Evolutionary conservation across 2,797 vertebrate genomes (phyloP).

Genomic region (Pseudomugil gertrudae): DNA sequence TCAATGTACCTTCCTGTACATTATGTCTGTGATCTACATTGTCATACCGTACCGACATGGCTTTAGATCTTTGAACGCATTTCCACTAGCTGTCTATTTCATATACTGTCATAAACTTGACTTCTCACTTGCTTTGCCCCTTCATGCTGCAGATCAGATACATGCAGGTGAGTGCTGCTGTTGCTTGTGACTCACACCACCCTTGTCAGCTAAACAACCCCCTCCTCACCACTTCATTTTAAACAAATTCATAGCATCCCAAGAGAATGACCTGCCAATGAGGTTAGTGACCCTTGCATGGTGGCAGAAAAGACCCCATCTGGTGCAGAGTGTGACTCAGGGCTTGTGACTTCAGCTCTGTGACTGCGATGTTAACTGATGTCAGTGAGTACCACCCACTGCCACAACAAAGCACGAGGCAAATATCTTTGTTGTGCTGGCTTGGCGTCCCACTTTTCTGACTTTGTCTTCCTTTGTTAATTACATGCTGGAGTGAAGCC

Average conservation of each 20-base stretch:
- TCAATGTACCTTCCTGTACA: background rate
- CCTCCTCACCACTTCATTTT: constrained; percentile 45
- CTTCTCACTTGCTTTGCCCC: constrained; percentile 76
- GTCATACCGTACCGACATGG: constrained; percentile 23
- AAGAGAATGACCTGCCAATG: constrained; percentile 36
- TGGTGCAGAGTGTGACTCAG: constrained; percentile 56
- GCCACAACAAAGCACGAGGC: constrained; percentile 29
- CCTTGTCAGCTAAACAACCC: constrained; percentile 35
- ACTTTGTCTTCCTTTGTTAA: constrained; percentile 30
- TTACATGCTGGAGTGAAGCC: constrained; percentile 40
- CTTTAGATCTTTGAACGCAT: constrained; percentile 13
- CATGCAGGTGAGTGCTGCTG: constrained; percentile 91
- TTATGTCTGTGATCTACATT: constrained; percentile 6
- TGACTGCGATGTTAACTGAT: constrained; percentile 37
- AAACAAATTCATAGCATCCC: constrained; percentile 44
- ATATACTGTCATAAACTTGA: constrained; percentile 43
- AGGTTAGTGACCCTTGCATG: constrained; percentile 30
- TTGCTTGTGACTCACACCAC: constrained; percentile 55
- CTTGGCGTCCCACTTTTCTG: constrained; percentile 13
- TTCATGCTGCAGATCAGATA: constrained; percentile 96
- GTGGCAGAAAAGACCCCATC: constrained; percentile 41
- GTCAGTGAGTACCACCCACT: constrained; percentile 45
- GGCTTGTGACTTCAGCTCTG: constrained; percentile 48
- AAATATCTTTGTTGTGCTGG: constrained; percentile 31
- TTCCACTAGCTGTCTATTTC: constrained; percentile 7